phyloP scores from a whole-genome alignment of 2,113 vertebrate genomes.

The Acrocephalus kingi region DNA sequence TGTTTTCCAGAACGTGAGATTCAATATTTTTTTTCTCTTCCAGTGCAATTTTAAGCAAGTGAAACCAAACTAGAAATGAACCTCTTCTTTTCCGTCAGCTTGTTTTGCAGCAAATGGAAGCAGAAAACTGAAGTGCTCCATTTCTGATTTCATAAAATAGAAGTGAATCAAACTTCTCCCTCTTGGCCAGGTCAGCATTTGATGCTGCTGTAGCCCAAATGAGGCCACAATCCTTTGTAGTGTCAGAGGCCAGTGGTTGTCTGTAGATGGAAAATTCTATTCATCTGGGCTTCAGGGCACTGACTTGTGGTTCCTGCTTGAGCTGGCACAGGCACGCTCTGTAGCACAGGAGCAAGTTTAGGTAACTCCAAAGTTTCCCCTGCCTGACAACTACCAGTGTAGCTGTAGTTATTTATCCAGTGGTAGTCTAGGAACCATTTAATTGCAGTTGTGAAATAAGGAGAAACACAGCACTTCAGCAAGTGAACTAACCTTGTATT shows the following conservation, averaged over 20 bases:
- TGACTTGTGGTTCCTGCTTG: background rate
- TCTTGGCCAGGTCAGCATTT: background rate
- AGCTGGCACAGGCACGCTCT: background rate
- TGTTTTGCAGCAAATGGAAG: background rate
- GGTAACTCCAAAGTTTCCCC: background rate
- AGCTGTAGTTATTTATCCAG: background rate
- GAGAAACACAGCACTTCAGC: background rate
- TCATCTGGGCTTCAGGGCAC: background rate
- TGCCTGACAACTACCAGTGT: background rate
- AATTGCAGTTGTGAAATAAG: background rate
- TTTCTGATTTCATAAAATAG: background rate
- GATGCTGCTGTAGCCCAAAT: background rate
- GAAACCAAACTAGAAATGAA: background rate
- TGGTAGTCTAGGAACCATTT: background rate
- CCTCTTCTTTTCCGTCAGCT: background rate
- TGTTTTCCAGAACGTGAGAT: background rate
- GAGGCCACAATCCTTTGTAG: background rate
- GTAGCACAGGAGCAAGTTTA: background rate
- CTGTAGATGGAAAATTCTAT: rapidly evolving
- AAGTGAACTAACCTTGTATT: background rate
- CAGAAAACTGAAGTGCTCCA: background rate
- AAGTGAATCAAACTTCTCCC: background rate
- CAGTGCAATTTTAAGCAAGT: background rate
- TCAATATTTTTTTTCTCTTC: background rate
- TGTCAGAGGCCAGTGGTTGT: background rate